Evolutionary conservation across 2,888 invertebrate species (phyloP).

Genomic region (Melanophora roralis): DNA sequence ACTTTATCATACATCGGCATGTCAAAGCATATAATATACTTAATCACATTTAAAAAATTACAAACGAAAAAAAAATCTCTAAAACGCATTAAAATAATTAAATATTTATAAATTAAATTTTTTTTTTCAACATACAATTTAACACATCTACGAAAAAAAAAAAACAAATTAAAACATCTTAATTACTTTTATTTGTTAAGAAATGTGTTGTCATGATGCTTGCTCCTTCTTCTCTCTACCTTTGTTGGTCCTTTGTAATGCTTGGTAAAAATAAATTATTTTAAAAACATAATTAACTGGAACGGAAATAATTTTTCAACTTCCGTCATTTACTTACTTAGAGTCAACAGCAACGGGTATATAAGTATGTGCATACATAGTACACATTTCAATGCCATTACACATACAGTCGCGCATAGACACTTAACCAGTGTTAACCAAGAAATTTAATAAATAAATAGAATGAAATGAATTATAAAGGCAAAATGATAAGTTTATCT

Average conservation of each 20-base stretch:
- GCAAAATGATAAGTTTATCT: constrained; percentile 52
- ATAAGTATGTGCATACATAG: neutral
- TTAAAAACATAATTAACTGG: constrained; percentile 58
- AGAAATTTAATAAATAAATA: neutral
- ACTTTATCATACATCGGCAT: too few relatives aligned
- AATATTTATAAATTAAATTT: neutral
- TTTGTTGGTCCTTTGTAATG: constrained; percentile 6
- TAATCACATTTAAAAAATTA: too few relatives aligned
- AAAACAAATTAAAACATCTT: neutral
- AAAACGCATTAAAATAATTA: neutral
- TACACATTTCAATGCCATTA: constrained; percentile 34
- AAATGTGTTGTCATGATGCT: neutral
- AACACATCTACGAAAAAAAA: neutral
- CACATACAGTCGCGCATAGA: neutral
- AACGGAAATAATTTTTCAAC: constrained; percentile 60
- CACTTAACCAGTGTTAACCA: neutral
- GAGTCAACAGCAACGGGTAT: neutral
- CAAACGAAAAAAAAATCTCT: neutral
- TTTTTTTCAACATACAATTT: neutral
- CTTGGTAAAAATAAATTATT: constrained; percentile 24
- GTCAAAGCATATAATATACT: too few relatives aligned
- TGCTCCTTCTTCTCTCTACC: neutral
- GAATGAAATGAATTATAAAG: constrained; percentile 23
- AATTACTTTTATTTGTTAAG: constrained; percentile 28
- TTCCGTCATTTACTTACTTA: constrained; percentile 46